Conservation (phyloP, 2,888 invertebrate species). For the Ernsta delagoae region DNA sequence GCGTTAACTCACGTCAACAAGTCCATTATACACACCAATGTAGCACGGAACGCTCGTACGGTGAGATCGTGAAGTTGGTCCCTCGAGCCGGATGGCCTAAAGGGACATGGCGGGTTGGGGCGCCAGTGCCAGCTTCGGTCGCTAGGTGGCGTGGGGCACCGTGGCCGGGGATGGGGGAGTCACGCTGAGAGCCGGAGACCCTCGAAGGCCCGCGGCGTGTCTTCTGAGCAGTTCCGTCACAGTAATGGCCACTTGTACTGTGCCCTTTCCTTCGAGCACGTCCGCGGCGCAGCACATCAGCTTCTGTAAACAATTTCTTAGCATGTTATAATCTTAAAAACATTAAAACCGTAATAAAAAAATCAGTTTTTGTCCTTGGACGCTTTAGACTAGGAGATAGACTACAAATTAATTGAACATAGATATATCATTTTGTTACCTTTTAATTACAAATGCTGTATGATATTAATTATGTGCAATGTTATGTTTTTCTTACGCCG, state of each 20-base stretch:
- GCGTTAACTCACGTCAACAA: constrained; percentile 18
- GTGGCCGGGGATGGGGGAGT: constrained; percentile 41
- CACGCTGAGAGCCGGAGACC: constrained; percentile 47
- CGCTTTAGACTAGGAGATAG: neutral
- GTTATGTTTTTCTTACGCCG: neutral
- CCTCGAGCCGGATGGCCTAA: constrained; percentile 44
- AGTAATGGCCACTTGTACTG: constrained; percentile 94
- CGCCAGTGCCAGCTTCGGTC: constrained; percentile 68
- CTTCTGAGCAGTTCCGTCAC: constrained; percentile 93
- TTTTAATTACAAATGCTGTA: neutral
- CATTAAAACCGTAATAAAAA: too few relatives aligned
- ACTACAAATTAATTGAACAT: neutral
- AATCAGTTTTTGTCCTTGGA: neutral
- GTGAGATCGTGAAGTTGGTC: constrained; percentile 21
- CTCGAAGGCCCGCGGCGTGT: constrained; percentile 51
- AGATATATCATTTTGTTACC: neutral
- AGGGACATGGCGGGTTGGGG: constrained; percentile 68
- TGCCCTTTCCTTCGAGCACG: constrained; percentile 95
- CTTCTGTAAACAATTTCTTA: constrained; percentile 87
- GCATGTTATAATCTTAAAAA: neutral
- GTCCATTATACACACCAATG: constrained; percentile 12
- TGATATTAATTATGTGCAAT: too few relatives aligned
- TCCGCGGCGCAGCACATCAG: constrained; percentile 96
- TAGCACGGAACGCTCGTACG: constrained; percentile 14
- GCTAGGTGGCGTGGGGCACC: constrained; percentile 71